Evolutionary conservation across 2,113 vertebrate species (phyloP).

Genomic region (Poicephalus meyeri): DNA sequence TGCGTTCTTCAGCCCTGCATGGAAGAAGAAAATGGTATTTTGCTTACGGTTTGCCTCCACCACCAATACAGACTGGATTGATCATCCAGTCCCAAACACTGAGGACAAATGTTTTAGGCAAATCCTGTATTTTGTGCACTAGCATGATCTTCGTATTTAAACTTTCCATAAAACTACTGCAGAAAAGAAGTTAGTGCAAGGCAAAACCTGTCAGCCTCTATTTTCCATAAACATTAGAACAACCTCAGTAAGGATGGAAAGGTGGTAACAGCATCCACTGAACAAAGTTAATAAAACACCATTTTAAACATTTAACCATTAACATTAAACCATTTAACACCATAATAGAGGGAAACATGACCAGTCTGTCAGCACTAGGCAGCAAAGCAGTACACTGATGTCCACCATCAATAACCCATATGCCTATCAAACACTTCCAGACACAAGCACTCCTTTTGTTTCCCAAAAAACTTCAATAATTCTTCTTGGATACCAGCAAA

Average conservation of each 20-base stretch:
- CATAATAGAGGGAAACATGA: neutral
- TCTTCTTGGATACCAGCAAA: neutral
- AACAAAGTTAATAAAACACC: neutral
- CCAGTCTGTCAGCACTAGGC: neutral
- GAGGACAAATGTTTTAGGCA: neutral
- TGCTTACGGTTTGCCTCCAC: neutral
- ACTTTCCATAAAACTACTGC: neutral
- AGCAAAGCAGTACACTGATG: neutral
- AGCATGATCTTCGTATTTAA: neutral
- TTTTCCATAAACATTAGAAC: neutral
- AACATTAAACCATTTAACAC: too few relatives aligned
- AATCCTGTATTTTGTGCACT: neutral
- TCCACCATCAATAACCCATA: neutral
- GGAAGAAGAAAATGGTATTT: neutral
- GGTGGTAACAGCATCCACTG: neutral
- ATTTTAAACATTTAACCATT: too few relatives aligned
- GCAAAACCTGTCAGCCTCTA: neutral
- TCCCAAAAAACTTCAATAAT: neutral
- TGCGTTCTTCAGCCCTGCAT: neutral
- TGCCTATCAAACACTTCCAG: neutral
- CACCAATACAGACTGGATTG: neutral
- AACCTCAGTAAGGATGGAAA: neutral
- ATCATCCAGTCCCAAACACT: neutral
- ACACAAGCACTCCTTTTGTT: neutral
- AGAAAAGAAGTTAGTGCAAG: neutral